Percentiles rank a stretch among this genome's conserved stretches.
Conservation (phyloP, 2,888 invertebrate genomes). For the Anoncus sp. region DNA sequence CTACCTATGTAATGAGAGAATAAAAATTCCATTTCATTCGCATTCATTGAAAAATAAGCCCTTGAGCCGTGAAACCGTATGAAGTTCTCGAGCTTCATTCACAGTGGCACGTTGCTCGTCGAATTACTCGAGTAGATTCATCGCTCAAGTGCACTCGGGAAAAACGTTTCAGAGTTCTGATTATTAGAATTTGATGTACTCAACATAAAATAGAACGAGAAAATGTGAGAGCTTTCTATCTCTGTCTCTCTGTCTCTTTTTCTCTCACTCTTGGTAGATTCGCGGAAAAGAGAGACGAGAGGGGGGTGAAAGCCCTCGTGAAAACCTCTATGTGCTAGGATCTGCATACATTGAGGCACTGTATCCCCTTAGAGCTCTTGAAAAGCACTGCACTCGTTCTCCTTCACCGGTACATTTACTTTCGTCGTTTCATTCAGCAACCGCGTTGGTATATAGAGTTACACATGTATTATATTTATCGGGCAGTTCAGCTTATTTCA, state of each 20-base stretch:
- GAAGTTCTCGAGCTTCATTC: background rate
- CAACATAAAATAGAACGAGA: conserved; percentile 20
- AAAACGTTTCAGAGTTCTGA: conserved; percentile 32
- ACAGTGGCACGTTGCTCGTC: conserved; percentile 1
- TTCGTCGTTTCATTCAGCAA: conserved; percentile 51
- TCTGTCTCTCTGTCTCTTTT: background rate
- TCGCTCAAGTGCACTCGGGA: conserved; percentile 26
- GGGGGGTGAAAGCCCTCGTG: conserved; percentile 30
- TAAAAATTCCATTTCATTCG: background rate
- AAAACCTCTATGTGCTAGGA: conserved; percentile 12
- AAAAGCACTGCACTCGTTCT: conserved; percentile 39
- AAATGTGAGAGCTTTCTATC: background rate
- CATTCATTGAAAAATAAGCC: background rate
- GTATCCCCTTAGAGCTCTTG: conserved; percentile 27
- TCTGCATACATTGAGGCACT: background rate
- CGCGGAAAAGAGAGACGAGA: conserved; percentile 15
- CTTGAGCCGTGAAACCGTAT: background rate
- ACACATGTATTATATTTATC: background rate
- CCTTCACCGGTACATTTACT: conserved; percentile 34
- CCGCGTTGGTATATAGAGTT: conserved; percentile 2
- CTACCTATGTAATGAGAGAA: background rate
- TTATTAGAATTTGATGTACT: conserved; percentile 43
- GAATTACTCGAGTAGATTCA: conserved; percentile 37
- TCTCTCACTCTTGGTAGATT: conserved; percentile 9
- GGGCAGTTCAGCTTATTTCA: background rate